Base-by-base conservation (phyloP, 2,888 invertebrate species). In the Therioaphis trifolii region DNA sequence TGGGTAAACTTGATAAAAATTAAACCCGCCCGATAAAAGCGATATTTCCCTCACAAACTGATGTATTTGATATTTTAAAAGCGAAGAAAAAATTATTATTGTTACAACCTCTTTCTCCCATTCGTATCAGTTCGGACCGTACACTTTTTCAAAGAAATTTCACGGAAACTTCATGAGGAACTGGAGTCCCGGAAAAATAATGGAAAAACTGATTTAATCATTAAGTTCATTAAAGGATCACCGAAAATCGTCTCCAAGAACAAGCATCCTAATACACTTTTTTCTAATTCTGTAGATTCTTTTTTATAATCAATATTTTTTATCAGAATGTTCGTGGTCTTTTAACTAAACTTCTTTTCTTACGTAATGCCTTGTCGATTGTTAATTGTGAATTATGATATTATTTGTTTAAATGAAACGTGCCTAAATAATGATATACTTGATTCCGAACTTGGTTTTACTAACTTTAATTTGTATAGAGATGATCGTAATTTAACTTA, bases 321-420 rank as follows among this genome's bases (percentile, higher is more conserved):
- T 71, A 49, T 18, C 49, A 49, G 49, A 71, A 71, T 71, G 71
- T 49, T 7, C 18, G 49, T 46, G 71, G 49, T 71, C 24, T 49
- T 71, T 27, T 46, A 27, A 71, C 71, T 3, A 49, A 71, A 15
- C 21, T 49, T 7, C 27, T 11, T 71, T 71, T 71, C 27, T 49
- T n/a, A n/a, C n/a, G n/a, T n/a, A n/a, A n/a, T n/a, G n/a, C n/a
- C n/a, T n/a, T n/a, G n/a, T n/a, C n/a, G n/a, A n/a, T n/a, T n/a
- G n/a, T n/a, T n/a, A n/a, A 24, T 46, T 71, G 43, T 49, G 18
- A 72, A 52, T 72, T 72, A 27, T 52, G 11, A 72, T 52, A 49
- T 72, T 9, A 52, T 72, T 27, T 71, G 49, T 52, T 72, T 40
- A 68, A 52, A 24, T 72, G 49, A 72, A 72, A 72, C 72, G 18